phyloP scores from a whole-genome alignment of 2,888 invertebrate species.

The Cryptophagus acutangulus region DNA sequence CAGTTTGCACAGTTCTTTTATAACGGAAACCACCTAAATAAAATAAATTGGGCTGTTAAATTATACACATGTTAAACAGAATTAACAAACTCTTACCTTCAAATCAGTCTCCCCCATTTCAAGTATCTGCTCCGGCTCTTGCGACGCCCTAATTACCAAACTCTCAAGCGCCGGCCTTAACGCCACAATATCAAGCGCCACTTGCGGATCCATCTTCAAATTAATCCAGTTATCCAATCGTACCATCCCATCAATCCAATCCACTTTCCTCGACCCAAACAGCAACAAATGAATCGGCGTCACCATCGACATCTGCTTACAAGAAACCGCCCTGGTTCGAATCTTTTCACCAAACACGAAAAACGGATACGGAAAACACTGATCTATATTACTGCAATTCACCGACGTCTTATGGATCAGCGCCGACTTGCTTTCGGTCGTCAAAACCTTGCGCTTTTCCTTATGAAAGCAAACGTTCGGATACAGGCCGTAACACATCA shows the following conservation, averaged over 20 bases:
- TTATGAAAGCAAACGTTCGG: slow-evolving; percentile 96
- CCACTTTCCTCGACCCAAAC: slow-evolving; percentile 86
- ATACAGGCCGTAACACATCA: slow-evolving; percentile 88
- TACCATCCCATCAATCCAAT: slow-evolving; percentile 70
- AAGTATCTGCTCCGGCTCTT: slow-evolving; percentile 71
- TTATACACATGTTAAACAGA: too few species aligned
- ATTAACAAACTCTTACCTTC: slow-evolving; percentile 58
- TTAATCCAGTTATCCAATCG: slow-evolving; percentile 93
- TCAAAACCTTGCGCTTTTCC: slow-evolving; percentile 92
- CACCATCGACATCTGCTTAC: slow-evolving; percentile 93
- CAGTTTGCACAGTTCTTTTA: slow-evolving; percentile 70
- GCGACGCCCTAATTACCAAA: slow-evolving; percentile 73
- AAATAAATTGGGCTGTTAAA: too few species aligned
- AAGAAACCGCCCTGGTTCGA: slow-evolving; percentile 88
- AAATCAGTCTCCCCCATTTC: slow-evolving; percentile 59
- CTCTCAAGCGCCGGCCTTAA: slow-evolving; percentile 85
- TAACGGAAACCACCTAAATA: slow-evolving; percentile 63
- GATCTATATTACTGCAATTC: slow-evolving; percentile 80
- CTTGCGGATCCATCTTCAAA: slow-evolving; percentile 72
- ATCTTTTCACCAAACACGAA: slow-evolving; percentile 99
- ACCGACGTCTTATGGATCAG: slow-evolving; percentile 96
- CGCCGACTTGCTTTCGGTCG: slow-evolving; percentile 91
- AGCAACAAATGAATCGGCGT: slow-evolving; percentile 87
- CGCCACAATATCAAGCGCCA: slow-evolving; percentile 79
- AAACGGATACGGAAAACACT: slow-evolving; percentile 86